Evolutionary conservation across 2,888 invertebrate genomes (phyloP).

Genomic region (Dryocosmus kuriphilus): DNA sequence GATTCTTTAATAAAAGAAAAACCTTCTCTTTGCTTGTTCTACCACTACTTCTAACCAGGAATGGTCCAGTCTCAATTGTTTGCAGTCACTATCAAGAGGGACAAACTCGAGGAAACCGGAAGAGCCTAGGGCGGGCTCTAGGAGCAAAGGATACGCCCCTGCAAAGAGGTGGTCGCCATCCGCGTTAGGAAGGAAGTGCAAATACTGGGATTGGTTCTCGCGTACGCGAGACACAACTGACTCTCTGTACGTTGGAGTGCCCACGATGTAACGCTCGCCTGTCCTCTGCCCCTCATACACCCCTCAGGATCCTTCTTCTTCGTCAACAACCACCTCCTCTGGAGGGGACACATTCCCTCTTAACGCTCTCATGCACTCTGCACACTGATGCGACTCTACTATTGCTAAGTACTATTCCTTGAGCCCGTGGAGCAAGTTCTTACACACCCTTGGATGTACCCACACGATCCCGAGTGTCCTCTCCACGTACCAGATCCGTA

Average conservation of each 20-base stretch:
- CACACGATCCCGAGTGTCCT: constrained; percentile 10
- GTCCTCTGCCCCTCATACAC: constrained; percentile 54
- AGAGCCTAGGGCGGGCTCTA: constrained; percentile 65
- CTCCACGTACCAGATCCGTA: constrained; percentile 20
- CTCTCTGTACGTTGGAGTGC: constrained; percentile 67
- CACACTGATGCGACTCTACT: constrained; percentile 59
- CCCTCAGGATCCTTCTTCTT: constrained; percentile 39
- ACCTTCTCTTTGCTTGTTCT: too few species aligned
- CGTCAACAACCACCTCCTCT: constrained; percentile 46
- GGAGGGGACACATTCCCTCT: constrained; percentile 70
- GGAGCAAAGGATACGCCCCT: constrained; percentile 71
- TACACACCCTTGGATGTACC: constrained; percentile 52
- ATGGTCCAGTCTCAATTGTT: constrained; percentile 20
- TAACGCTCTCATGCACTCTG: constrained; percentile 62
- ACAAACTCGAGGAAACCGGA: constrained; percentile 58
- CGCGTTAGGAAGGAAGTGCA: constrained; percentile 74
- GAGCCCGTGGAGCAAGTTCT: too few species aligned
- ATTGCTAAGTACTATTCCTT: too few species aligned
- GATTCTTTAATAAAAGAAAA: too few species aligned
- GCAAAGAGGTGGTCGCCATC: constrained; percentile 74
- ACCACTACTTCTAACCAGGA: background rate
- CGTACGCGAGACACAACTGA: constrained; percentile 68
- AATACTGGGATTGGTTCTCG: constrained; percentile 75
- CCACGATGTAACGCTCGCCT: constrained; percentile 65
- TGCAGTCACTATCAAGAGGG: background rate